Percentiles rank a stretch among this genome's conserved stretches.
Conservation (phyloP, 1,140 invertebrate species). For the Brachionus rotundiformis region DNA sequence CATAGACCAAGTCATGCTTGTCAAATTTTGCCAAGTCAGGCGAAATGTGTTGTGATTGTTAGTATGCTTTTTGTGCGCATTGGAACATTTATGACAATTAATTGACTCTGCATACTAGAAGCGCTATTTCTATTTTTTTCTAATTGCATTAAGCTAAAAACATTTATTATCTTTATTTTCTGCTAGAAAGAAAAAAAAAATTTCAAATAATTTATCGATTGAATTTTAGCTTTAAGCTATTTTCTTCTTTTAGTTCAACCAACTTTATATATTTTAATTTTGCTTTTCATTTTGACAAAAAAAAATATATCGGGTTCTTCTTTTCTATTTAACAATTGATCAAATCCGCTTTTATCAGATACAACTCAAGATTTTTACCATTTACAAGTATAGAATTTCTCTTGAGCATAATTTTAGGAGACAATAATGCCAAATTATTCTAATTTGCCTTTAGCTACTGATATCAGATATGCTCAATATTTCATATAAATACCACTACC, state of each 20-base stretch:
- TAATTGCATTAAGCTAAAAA: conserved; percentile 31
- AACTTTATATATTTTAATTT: conserved; percentile 17
- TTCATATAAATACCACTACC: not conserved
- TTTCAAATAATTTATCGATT: conserved; percentile 20
- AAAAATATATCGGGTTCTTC: not conserved
- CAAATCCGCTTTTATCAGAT: not conserved
- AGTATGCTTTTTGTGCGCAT: conserved; percentile 7
- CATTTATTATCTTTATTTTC: conserved; percentile 23
- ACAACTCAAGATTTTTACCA: not conserved
- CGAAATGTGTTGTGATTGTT: not conserved
- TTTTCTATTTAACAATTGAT: conserved; percentile 1
- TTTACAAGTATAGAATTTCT: conserved; percentile 24
- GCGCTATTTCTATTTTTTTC: not conserved
- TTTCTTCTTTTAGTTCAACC: not conserved
- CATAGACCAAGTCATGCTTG: conserved; percentile 29
- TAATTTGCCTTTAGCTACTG: not conserved
- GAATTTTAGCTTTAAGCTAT: conserved; percentile 13
- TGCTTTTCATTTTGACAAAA: conserved; percentile 40
- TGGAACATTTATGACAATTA: conserved; percentile 31
- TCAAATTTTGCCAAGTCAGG: conserved; percentile 40
- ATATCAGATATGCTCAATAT: not conserved
- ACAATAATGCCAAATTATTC: not conserved
- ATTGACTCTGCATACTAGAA: not conserved
- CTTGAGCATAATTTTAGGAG: conserved; percentile 32
- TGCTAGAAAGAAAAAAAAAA: conserved; percentile 16